Evolutionary conservation across 2,797 vertebrate genomes (phyloP).

Genomic region (Echeneis naucrates): DNA sequence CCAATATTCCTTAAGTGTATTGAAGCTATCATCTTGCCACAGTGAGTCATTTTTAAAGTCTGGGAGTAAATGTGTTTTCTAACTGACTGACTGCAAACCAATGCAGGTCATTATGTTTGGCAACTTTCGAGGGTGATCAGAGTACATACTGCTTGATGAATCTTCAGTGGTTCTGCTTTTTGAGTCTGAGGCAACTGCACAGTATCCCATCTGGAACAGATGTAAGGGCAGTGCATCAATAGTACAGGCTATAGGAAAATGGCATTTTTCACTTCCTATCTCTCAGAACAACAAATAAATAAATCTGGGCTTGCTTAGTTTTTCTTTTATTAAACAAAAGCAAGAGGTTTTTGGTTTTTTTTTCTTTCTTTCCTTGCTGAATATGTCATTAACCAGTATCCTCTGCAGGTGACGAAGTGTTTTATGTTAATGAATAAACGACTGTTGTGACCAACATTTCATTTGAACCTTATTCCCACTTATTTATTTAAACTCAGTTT

Average conservation of each 20-base stretch:
- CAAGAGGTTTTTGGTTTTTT: not conserved
- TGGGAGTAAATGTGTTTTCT: not conserved
- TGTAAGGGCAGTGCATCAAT: constrained; percentile 12
- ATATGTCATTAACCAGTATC: not conserved
- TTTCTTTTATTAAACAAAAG: not conserved
- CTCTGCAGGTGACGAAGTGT: not conserved
- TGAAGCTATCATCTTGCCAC: not conserved
- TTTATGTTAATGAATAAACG: not conserved
- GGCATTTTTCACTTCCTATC: not conserved
- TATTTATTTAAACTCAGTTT: not conserved
- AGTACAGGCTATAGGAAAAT: not conserved
- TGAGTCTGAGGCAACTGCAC: constrained; percentile 4
- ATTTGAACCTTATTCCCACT: too few species aligned
- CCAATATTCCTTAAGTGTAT: not conserved
- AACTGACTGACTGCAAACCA: not conserved
- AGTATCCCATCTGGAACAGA: not conserved
- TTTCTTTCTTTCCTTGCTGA: not conserved
- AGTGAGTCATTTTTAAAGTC: constrained; percentile 6
- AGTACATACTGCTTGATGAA: not conserved
- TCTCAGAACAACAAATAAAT: too few species aligned
- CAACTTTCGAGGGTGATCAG: not conserved
- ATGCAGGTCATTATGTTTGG: not conserved
- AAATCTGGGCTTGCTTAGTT: not conserved
- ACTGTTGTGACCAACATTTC: not conserved
- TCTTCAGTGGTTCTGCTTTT: not conserved